Evolutionary conservation across 2,113 vertebrate genomes (phyloP), one percentile per base, ranked within the genome.

Genomic region (Salvelinus sp.): DNA sequence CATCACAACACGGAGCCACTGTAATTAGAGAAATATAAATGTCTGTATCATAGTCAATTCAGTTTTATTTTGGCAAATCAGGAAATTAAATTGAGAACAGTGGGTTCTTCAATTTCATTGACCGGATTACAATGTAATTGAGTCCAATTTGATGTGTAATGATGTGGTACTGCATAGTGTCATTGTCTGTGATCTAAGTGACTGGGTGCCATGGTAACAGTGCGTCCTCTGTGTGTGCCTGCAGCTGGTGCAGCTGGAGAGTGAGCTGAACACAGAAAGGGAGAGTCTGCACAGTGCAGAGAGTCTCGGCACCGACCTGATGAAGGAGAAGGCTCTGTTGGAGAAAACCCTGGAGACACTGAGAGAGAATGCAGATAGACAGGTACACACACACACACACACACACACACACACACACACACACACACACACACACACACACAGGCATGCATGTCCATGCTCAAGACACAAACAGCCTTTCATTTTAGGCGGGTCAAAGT

Each of bases 291-390:
- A 94, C 82, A 95, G 94, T 66, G 94, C 95, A 6, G 96, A 99
- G 80, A 94, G 91, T 63, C 92, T 97, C 84, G 96, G 94, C 75
- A 94, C 95, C 18, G 98, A 98, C 88, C 90, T 99, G 90, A 94
- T 97, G 95, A 98, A 98, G 88, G 97, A 99, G 82, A 99, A 99
- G 86, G 94, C 93, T 28, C 93, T 98, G 76, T 95, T 99, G 89
- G 96, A 99, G 92, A 97, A 96, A 85, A 95, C 94, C 4, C 93
- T 99, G 78, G 96, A 98, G 90, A 94, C 93, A 0, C 93, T 99
- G 50, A 87, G 92, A 78, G 97, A 98, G 91, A 98, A 97, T 92
- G 96, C 96, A 0, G 98, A 98, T 80, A 94, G 96, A 94, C 97
- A 98, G 95, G 98, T 97, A 89, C 67, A 14, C 12, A 73, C 1